Conservation (phyloP, 2,113 vertebrate species). For the Setophaga petechia region DNA sequence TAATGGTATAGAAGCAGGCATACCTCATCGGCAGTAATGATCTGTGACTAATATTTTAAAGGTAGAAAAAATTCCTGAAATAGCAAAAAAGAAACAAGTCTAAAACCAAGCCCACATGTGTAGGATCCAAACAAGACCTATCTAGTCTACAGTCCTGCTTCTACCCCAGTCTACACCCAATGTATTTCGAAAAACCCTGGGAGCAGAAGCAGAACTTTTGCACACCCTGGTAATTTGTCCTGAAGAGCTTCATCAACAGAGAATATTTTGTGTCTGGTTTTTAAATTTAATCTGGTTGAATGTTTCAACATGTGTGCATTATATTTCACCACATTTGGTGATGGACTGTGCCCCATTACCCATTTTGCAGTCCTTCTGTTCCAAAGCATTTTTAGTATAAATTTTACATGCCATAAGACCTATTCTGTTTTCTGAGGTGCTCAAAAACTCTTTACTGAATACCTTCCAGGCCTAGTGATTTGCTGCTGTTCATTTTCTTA, state of each 20-base stretch:
- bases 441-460: not conserved
- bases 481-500: not conserved
- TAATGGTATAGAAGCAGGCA: not conserved
- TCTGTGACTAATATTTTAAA: not conserved
- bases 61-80: not conserved
- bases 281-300: not conserved
- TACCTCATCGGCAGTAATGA: not conserved
- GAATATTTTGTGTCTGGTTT: not conserved
- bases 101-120: accelerated
- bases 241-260: not conserved
- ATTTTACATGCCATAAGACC: not conserved
- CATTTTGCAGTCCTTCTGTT: not conserved
- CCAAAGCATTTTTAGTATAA: not conserved
- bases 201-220: not conserved
- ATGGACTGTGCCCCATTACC: not conserved
- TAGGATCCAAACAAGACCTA: not conserved
- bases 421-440: not conserved
- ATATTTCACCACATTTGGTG: not conserved
- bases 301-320: not conserved
- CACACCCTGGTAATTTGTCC: not conserved
- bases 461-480: not conserved
- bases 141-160: not conserved
- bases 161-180: accelerated
- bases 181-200: not conserved
- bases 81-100: not conserved